phyloP scores from a whole-genome alignment of 2,113 vertebrate species.

The Piaya cayana region DNA sequence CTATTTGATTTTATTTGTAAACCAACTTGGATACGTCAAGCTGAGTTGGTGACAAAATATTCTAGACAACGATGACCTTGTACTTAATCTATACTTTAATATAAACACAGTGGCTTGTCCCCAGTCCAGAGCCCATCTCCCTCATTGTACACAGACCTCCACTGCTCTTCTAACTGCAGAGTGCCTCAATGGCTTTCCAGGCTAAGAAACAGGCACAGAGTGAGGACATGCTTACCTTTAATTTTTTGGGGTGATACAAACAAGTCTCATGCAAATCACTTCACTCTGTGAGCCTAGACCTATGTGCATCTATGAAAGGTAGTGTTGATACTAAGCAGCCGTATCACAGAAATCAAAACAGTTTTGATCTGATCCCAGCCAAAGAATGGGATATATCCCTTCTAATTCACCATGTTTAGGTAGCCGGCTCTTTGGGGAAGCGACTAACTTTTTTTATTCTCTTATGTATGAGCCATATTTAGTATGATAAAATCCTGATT shows the following conservation, averaged over 20 bases:
- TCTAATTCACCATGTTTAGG: background rate
- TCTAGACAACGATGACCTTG: accelerated
- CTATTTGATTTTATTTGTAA: background rate
- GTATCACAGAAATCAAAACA: background rate
- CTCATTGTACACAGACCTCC: accelerated
- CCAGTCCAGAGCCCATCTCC: background rate
- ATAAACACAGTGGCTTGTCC: background rate
- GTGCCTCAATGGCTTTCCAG: background rate
- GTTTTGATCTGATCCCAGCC: too few species aligned
- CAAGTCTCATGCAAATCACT: background rate
- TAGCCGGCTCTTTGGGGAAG: background rate
- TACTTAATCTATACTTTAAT: background rate
- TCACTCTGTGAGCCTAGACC: background rate
- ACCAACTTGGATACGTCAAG: background rate
- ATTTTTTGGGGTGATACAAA: background rate
- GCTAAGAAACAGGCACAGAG: background rate
- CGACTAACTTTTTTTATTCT: background rate
- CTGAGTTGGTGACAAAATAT: background rate
- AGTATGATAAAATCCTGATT: background rate
- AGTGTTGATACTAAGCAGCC: background rate
- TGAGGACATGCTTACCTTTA: background rate
- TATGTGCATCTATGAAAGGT: background rate
- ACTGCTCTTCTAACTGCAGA: background rate
- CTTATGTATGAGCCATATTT: too few species aligned
- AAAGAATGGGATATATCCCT: background rate